Conservation (phyloP, 2,888 invertebrate species). For the Eumacrocentrus americanus region DNA sequence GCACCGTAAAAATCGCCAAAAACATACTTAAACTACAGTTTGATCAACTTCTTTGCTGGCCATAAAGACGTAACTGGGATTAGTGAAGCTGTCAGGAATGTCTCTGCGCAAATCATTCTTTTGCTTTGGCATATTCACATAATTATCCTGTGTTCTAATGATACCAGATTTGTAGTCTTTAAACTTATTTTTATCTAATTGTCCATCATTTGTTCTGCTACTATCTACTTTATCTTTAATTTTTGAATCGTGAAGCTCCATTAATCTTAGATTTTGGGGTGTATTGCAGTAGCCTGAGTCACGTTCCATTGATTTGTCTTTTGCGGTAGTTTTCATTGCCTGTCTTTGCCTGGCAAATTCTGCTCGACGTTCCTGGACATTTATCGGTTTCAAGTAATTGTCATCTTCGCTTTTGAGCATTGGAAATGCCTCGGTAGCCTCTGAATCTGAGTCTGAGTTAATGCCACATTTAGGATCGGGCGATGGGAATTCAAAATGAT, state of each 20-base stretch:
- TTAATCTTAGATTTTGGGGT: constrained; percentile 41
- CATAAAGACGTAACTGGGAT: constrained; percentile 60
- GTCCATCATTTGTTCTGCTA: constrained; percentile 2
- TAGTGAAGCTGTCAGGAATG: constrained; percentile 53
- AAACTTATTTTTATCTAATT: constrained; percentile 25
- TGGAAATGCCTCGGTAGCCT: constrained; percentile 48
- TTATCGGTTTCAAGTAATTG: constrained; percentile 57
- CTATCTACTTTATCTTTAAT: constrained; percentile 1
- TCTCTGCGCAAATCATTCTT: constrained; percentile 57
- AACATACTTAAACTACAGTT: constrained; percentile 5
- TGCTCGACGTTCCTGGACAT: constrained; percentile 53
- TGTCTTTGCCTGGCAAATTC: constrained; percentile 52
- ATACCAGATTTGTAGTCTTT: constrained; percentile 49
- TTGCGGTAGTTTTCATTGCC: constrained; percentile 35
- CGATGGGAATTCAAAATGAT: constrained; percentile 64
- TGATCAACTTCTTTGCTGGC: constrained; percentile 33
- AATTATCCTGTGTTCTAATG: constrained; percentile 61
- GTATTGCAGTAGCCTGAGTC: constrained; percentile 54
- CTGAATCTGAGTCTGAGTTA: constrained; percentile 47
- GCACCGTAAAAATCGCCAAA: too few species aligned
- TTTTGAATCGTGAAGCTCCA: constrained; percentile 40
- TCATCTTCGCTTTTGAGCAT: constrained; percentile 53
- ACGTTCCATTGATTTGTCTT: constrained; percentile 22
- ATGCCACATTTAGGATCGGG: constrained; percentile 13
- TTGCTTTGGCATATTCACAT: constrained; percentile 65